Base-by-base conservation (phyloP, 1,140 invertebrate species). In the Drepana arcuata region DNA sequence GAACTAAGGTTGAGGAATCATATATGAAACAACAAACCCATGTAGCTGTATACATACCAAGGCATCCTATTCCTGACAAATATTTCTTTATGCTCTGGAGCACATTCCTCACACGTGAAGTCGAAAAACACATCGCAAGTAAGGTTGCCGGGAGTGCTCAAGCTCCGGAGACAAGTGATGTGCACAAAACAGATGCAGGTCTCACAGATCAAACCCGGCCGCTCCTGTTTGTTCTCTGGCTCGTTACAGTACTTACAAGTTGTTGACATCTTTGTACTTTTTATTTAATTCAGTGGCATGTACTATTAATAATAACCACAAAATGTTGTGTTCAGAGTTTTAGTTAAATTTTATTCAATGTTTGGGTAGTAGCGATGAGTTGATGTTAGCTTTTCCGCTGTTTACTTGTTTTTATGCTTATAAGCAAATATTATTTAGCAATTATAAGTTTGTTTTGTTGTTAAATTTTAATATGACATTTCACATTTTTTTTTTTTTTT, bases 61-160 rank as follows among this genome's bases (percentile, higher is more conserved):
- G 88, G 85, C 59, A 92, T 84, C 74, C 86, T 90, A 11, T 86
- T 85, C 18, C 91, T 78, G 12, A 61, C 56, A 40, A 91, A 84
- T 16, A 75, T 54, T 71, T 92, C 90, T 23, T 84, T 73, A 0
- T 78, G 79, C 18, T 62, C 58, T 0, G 68, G 47, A 25, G 84
- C 86, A 60, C 92, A 94, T 26, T 87, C 83, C 16, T 70, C 55
- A 59, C 92, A 95, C 23, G 81, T 87, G 24, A 92, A 90, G 21
- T 87, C 84, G 41, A 92, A 95, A 65, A 94, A 93, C 6, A 92
- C 86, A 84, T 94, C 93, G 13, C 91, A 90, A 1, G 87, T 58
- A 10, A 94, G 81, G 34, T 89, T 85, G 0, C 88, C 89, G 0
- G 91, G 91, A 4, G 88, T 85, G 11, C 87, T 86, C 7, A 85